These are phyloP conservation scores for Thrips palmi DNA, from an alignment of 1,140 invertebrate species.

Conservation along the genomic window DNA sequence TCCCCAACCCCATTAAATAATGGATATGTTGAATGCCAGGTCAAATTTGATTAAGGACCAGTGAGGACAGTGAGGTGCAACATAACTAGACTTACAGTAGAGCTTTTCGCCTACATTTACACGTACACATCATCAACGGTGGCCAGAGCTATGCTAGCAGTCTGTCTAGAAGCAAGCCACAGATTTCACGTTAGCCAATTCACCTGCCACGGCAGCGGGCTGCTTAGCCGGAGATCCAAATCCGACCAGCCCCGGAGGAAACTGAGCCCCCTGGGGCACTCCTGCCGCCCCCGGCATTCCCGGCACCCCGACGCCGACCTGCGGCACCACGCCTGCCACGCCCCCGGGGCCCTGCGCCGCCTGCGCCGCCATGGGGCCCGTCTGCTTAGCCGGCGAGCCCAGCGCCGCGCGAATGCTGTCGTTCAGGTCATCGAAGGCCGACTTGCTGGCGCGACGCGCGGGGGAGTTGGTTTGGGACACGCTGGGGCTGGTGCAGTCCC, in stretches of 20 bases:
- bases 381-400: constrained; percentile 37
- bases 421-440: constrained; percentile 49
- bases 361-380: no score
- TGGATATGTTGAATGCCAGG: no score
- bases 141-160: neutral
- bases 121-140: no score
- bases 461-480: constrained; percentile 20
- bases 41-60: no score
- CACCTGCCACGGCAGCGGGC: constrained; percentile 19
- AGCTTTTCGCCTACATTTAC: no score
- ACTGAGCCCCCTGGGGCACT: constrained; percentile 22
- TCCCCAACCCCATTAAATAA: no score
- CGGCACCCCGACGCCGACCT: constrained; percentile 12
- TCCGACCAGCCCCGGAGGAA: constrained; percentile 24
- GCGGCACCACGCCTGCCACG: constrained; percentile 14
- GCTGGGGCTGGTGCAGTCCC: constrained; percentile 25
- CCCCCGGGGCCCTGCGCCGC: constrained; percentile 10
- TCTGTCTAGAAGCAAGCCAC: no score
- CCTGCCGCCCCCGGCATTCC: constrained; percentile 19
- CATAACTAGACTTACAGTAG: no score
- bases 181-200: no score
- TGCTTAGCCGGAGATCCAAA: constrained; percentile 41
- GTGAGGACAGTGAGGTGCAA: no score
- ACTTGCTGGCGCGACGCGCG: constrained; percentile 32
- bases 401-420: constrained; percentile 46